A percentile compares a stretch with the other conserved stretches of the same genome.
These are phyloP conservation scores for Drosophila algonquin DNA, from an alignment of 2,888 invertebrate species.

Conservation along the genomic window DNA sequence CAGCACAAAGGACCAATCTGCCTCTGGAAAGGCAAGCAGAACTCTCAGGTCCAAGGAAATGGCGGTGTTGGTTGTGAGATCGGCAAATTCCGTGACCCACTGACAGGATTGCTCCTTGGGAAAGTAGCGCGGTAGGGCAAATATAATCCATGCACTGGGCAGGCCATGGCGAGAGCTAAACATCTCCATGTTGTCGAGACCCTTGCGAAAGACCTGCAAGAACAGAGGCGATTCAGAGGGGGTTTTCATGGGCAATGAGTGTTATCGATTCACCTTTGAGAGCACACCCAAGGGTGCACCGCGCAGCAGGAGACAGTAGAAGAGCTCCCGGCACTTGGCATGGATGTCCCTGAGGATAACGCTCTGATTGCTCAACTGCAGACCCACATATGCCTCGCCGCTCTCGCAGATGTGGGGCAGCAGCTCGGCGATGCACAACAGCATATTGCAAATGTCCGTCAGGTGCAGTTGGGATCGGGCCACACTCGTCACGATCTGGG, in stretches of 20 bases:
- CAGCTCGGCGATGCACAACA: slow-evolving; percentile 90
- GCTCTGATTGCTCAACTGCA: slow-evolving; percentile 86
- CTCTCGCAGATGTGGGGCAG: slow-evolving; percentile 88
- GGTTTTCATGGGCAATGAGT: not conserved
- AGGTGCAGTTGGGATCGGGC: slow-evolving; percentile 86
- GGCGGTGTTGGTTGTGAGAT: slow-evolving; percentile 86
- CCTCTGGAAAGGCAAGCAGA: slow-evolving; percentile 90
- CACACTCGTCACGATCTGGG: slow-evolving; percentile 89
- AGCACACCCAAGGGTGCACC: slow-evolving; percentile 90
- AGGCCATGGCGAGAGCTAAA: slow-evolving; percentile 85
- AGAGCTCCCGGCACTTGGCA: slow-evolving; percentile 91
- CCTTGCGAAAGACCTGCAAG: slow-evolving; percentile 85
- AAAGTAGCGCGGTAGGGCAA: slow-evolving; percentile 88
- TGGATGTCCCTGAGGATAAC: slow-evolving; percentile 92
- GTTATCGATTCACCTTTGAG: slow-evolving; percentile 87
- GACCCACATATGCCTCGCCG: slow-evolving; percentile 86
- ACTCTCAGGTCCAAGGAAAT: slow-evolving; percentile 89
- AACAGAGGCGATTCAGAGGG: not conserved
- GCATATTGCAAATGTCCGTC: slow-evolving; percentile 90
- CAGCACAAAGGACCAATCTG: slow-evolving; percentile 90
- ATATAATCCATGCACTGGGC: slow-evolving; percentile 89
- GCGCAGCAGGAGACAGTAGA: slow-evolving; percentile 89
- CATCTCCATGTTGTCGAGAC: slow-evolving; percentile 85
- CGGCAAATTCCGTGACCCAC: slow-evolving; percentile 84
- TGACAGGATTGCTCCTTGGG: slow-evolving; percentile 83